Evolutionary conservation across 2,888 invertebrate species (phyloP), one percentile per base, ranked within the genome.

Genomic region (Heliconius ismenius): DNA sequence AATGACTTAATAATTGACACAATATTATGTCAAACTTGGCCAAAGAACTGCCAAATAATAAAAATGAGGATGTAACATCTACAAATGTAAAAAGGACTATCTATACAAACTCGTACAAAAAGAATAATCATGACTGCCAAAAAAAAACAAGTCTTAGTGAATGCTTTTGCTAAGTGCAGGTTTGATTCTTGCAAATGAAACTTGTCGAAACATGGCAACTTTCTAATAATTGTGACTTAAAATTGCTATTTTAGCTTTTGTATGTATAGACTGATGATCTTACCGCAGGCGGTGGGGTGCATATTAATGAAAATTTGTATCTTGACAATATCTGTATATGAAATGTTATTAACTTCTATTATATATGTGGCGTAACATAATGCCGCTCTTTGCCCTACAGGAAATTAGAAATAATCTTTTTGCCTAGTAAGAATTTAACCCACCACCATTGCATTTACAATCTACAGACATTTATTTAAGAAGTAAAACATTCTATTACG

Each of bases 11-110:
- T 3, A 58, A 3, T 32, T 58, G 28, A 70, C 70, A 70, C 36
- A 49, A 70, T 58, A 32, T 9, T 9, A 15, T 70, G 32, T 70
- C 58, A 70, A 58, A 70, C 36, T 32, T 58, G 70, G 70, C 70
- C 70, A 70, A 70, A 70, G 70, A 58, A 32, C 70, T 15, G 70
- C 58, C 70, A 70, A 70, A 70, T 58, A 54, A 36, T n/a, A 15
- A n/a, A n/a, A 4, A 13, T 13, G 54, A n/a, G 7, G 18, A 70
- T 28, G 26, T 11, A 13, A 9, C 54, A 13, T 13, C 60, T 62
- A 13, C 36, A 39, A 36, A 36, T 10, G 9, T n/a, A 67, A 39
- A 36, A 36, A 24, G 10, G n/a, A 58, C 58, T 58, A n/a, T n/a
- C 9, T 58, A 10, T 58, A 10, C n/a, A 58, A 4, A 10, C 7